Evolutionary conservation across 2,113 vertebrate genomes (phyloP), one percentile per base, ranked within the genome.

Genomic region (Sphaerodactylus townsendi): DNA sequence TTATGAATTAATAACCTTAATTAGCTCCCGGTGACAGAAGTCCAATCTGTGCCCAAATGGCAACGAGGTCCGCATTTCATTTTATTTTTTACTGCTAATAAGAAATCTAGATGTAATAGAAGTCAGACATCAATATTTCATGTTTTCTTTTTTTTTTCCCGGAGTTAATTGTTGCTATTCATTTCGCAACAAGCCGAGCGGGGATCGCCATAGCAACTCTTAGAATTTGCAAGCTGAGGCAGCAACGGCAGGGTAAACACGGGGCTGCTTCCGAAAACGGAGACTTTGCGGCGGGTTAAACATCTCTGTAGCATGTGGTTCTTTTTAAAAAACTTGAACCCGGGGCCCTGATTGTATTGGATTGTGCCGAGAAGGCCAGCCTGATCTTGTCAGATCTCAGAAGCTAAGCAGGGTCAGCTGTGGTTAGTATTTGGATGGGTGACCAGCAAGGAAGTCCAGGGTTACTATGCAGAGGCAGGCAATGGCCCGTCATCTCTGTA

Each of bases 1-100:
- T 79, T 85, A 83, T 64, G 76, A 91, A 93, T 91, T 90, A 91
- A 91, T 92, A 92, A 85, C 82, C 71, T 85, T 90, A 92, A 85
- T 84, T 23, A 85, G 44, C 75, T 44, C 73, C 62, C 64, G 82
- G 50, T 89, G 86, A 86, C 21, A 90, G 73, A 92, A 91, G 90
- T 46, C 72, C 56, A 85, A 44, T 66, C 80, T 82, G 68, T 44
- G 72, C 71, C 82, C 90, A 89, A 92, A 82, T 30, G 11, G 4
- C 33, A 23, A 3, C n/a, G 37, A 69, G 48, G 41, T 53, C 28
- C 17, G 39, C 8, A 41, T 25, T 37, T 65, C 68, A 85, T 39
- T 56, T 66, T 72, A 79, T 1, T 44, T 75, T 73, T 92, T 92
- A 41, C 35, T 30, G 68, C 44, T 85, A 88, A 87, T 71, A 11